Conservation (phyloP, 2,888 invertebrate species). For the Acleris emargana region DNA sequence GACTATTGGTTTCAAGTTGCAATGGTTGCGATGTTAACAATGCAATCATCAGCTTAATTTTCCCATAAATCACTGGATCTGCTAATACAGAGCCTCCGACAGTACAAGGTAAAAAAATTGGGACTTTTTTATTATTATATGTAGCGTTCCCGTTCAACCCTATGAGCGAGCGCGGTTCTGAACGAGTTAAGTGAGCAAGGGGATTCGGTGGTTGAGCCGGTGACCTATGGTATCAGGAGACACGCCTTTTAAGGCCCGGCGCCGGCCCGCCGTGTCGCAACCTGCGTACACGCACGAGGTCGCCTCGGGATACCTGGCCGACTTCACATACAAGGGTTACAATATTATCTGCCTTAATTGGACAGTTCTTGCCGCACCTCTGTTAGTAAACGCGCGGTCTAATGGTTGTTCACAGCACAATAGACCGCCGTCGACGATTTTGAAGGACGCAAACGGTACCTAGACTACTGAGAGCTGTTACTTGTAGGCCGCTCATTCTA, state of each 20-base stretch:
- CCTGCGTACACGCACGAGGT: conserved; percentile 14
- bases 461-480: no score
- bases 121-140: no score
- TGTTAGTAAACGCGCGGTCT: neutral
- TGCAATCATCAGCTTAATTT: no score
- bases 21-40: no score
- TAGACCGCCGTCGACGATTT: no score
- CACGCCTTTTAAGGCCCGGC: conserved; percentile 30
- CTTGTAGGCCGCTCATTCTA: no score
- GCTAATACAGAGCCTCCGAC: no score
- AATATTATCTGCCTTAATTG: conserved; percentile 5
- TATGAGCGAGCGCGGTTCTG: neutral
- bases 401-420: neutral
- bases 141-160: neutral
- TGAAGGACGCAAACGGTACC: no score
- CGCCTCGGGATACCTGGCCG: conserved; percentile 10
- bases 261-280: conserved; percentile 28
- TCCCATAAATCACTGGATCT: no score
- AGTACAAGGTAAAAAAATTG: no score
- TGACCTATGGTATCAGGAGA: conserved; percentile 44
- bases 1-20: no score
- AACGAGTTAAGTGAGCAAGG: neutral
- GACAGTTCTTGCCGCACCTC: neutral
- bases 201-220: conserved; percentile 40
- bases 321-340: conserved; percentile 5